Percentiles rank a stretch among this genome's conserved stretches.
phyloP scores from a whole-genome alignment of 2,888 invertebrate genomes.

The Troides aeacus region DNA sequence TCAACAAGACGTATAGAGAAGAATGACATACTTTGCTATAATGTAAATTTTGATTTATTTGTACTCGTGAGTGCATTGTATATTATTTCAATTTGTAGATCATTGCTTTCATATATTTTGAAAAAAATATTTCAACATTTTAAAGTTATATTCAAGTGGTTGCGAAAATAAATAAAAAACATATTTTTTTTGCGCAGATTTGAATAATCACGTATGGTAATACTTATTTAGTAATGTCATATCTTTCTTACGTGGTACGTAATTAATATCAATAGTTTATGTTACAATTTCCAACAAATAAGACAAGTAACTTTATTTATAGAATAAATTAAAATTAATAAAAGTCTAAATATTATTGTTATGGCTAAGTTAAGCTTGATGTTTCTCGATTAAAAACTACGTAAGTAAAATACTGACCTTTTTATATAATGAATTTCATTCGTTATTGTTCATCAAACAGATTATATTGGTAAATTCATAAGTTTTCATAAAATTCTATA shows the following conservation, averaged over 20 bases:
- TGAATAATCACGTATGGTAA: slow-evolving; percentile 6
- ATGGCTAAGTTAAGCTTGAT: background rate
- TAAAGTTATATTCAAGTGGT: background rate
- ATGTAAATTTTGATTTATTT: background rate
- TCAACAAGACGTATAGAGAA: background rate
- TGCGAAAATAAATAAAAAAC: background rate
- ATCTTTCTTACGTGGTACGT: slow-evolving; percentile 7
- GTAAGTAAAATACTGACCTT: background rate
- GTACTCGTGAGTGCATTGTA: background rate
- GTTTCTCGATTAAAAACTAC: slow-evolving; percentile 6
- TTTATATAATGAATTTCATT: background rate
- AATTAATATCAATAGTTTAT: background rate
- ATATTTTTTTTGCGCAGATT: background rate
- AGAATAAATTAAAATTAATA: background rate
- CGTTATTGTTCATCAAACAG: background rate
- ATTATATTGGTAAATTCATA: background rate
- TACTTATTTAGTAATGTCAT: slow-evolving; percentile 8
- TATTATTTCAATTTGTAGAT: background rate
- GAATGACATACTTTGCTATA: background rate
- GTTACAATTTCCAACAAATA: background rate
- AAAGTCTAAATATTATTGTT: background rate
- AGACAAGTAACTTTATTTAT: background rate
- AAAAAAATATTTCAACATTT: background rate
- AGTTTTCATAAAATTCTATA: background rate
- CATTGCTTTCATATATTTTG: background rate